A percentile compares a stretch with the other conserved stretches of the same genome.
phyloP scores from a whole-genome alignment of 2,888 invertebrate genomes.

The Sarcophaga caerulescens region DNA sequence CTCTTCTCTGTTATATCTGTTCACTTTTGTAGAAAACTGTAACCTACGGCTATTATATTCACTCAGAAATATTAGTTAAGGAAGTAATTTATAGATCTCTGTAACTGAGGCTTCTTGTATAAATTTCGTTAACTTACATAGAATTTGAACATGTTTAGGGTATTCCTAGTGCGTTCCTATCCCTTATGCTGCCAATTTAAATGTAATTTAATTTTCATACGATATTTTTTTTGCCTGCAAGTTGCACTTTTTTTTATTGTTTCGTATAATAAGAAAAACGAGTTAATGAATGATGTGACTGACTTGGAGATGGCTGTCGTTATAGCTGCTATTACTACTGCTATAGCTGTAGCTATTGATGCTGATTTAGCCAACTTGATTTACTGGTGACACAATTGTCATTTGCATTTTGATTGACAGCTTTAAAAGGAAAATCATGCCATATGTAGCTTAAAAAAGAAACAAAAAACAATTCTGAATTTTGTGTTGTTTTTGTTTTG shows the following conservation, averaged over 20 bases:
- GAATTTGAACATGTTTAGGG: not conserved
- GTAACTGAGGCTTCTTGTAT: not conserved
- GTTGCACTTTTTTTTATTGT: not conserved
- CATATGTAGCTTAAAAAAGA: constrained; percentile 1
- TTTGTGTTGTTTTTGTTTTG: constrained; percentile 3
- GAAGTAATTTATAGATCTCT: not conserved
- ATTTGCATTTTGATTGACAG: constrained; percentile 71
- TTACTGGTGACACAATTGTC: constrained; percentile 51
- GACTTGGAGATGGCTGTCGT: constrained; percentile 9
- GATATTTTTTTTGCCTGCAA: not conserved
- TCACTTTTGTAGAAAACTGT: no score
- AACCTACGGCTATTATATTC: no score
- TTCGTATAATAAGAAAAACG: not conserved
- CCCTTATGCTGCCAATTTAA: constrained; percentile 9
- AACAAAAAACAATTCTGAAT: not conserved
- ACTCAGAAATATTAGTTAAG: no score
- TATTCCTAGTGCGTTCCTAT: not conserved
- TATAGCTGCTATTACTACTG: constrained; percentile 12
- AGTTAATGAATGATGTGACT: constrained; percentile 19
- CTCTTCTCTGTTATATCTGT: no score
- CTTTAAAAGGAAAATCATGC: constrained; percentile 37
- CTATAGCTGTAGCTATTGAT: constrained; percentile 19
- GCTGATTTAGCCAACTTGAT: constrained; percentile 29
- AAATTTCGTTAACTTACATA: not conserved
- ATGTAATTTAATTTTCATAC: constrained; percentile 34